Evolutionary conservation across 2,797 vertebrate genomes (phyloP), one percentile per base, ranked within the genome.

Genomic region (Crypturellus tataupa): DNA sequence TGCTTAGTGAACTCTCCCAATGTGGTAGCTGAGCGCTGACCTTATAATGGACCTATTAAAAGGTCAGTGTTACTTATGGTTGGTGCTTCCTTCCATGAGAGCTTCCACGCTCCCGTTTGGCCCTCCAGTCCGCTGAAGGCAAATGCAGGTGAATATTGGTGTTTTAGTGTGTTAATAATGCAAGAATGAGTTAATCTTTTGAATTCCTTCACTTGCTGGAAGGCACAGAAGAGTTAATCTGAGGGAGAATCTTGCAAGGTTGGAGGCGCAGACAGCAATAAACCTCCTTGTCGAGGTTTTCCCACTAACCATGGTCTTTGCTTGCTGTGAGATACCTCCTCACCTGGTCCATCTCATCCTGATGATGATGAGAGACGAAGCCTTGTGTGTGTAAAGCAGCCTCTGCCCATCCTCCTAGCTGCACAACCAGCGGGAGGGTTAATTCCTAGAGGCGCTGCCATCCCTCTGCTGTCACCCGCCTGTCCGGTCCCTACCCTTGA

Each of bases 21-120:
- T 6, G 6, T 72, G 79, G 49, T 75, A 76, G 81, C 87, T 95
- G 70, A 86, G 90, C 91, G 42, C 77, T 1, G 20, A 80, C 81
- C 93, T 76, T 53, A 18, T 85, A 93, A 95, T 80, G 93, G 84
- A 40, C 69, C 92, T 90, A 75, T 96, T 96, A 87, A 95, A 85
- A 83, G 90, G 90, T 95, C 90, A 79, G 68, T 4, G 2, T 92
- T 92, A 55, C 79, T 94, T 65, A 85, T 2, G 76, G 76, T 10
- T 18, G 12, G 44, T 73, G 76, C 56, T 85, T 80, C 76, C 83
- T 80, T 25, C 1, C 29, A 25, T 18, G 44, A 88, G 62, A 87
- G 62, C 37, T 82, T 64, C 69, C 81, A 87, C 27, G 1, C 68
- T 71, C 68, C 87, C 81, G 60, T 53, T 60, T 93, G 80, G 75